A percentile compares a stretch with the other conserved stretches of the same genome.
Conservation (phyloP, 2,113 vertebrate genomes). For the Egretta garzetta region DNA sequence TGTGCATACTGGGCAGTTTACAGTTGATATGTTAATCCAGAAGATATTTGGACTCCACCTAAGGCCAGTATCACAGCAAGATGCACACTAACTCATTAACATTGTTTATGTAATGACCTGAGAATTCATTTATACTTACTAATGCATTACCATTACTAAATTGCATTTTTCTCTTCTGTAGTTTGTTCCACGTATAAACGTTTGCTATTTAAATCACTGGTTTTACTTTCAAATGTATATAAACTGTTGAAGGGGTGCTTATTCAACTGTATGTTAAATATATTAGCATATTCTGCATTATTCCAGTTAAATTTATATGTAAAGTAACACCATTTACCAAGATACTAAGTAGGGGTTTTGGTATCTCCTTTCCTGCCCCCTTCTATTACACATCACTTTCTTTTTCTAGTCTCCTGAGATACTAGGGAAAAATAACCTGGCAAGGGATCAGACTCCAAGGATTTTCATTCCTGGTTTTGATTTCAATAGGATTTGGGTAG, state of each 20-base stretch:
- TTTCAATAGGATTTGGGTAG: not conserved
- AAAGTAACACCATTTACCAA: not conserved
- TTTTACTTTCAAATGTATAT: not conserved
- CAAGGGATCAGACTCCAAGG: not conserved
- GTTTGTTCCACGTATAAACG: not conserved
- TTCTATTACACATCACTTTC: not conserved
- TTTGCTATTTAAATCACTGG: not conserved
- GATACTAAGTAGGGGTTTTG: fast-evolving
- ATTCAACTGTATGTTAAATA: not conserved
- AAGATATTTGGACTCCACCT: not conserved
- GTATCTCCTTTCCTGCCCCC: not conserved
- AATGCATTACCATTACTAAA: not conserved
- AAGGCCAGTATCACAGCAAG: not conserved
- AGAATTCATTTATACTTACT: not conserved
- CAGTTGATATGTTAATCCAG: not conserved
- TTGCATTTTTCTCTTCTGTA: not conserved
- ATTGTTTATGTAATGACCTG: not conserved
- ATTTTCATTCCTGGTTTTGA: not conserved
- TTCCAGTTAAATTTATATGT: not conserved
- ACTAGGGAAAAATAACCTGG: not conserved
- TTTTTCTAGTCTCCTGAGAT: not conserved
- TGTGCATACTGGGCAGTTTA: not conserved
- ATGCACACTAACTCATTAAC: not conserved
- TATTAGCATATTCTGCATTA: not conserved
- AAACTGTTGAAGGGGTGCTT: not conserved